Conservation (phyloP, 2,797 vertebrate genomes). For the Kryptolebias ocellatus region DNA sequence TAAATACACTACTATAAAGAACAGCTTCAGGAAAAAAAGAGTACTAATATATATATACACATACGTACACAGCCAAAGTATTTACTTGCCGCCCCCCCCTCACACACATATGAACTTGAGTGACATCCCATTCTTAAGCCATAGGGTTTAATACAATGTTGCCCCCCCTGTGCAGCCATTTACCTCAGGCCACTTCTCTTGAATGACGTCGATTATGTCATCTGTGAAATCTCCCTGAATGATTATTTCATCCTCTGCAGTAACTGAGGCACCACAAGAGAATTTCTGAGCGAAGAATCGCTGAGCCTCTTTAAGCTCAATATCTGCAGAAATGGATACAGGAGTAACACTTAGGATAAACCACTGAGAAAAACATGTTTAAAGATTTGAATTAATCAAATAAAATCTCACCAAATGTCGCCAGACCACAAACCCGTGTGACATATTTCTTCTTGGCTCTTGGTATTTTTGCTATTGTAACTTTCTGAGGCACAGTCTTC, state of each 20-base stretch:
- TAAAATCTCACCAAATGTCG: conserved; percentile 90
- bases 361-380: rapidly evolving
- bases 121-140: no score
- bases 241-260: conserved; percentile 97
- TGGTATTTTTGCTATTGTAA: conserved; percentile 99
- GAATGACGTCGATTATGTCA: conserved; percentile 97
- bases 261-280: conserved; percentile 98
- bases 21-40: no score
- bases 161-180: not conserved
- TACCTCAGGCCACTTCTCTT: conserved; percentile 97
- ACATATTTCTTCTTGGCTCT: conserved; percentile 99
- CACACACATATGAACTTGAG: not conserved
- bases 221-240: conserved; percentile 99
- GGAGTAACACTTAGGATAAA: not conserved
- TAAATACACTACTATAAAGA: no score
- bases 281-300: conserved; percentile 99
- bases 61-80: no score
- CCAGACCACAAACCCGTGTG: conserved; percentile 95
- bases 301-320: conserved; percentile 99
- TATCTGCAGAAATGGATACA: conserved; percentile 81
- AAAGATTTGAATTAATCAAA: rapidly evolving
- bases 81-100: no score
- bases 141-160: no score
- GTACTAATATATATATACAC: no score
- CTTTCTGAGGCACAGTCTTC: conserved; percentile 97